Base-by-base conservation (phyloP, 2,888 invertebrate species). In the Tromatobia lineatoria region DNA sequence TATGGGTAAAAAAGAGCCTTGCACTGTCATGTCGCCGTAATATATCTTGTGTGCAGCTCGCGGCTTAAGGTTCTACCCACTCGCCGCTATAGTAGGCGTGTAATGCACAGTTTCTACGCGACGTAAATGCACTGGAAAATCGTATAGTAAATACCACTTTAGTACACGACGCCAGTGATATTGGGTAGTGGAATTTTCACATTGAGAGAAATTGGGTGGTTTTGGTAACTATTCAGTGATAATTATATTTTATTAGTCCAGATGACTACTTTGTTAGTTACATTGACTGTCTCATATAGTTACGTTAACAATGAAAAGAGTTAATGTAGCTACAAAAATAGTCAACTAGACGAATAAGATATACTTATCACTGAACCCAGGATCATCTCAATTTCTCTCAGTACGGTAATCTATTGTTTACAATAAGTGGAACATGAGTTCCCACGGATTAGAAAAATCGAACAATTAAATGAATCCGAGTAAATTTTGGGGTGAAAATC, bases 11-110 rank as follows among this genome's bases (percentile, higher is more conserved):
- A 74, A 23, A 18, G n/a, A n/a, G 29, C 42, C 25, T 57, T 23
- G 42, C 23, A 34, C 38, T 42, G 71, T 45, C 73, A 73, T 45
- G 73, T 23, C 73, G 57, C 25, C 73, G 73, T 59, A 59, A 59
- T 25, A 25, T 18, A 18, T 59, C 23, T 23, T 8, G 6, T 25
- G 8, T 10, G 50, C n/a, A 13, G 50, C 29, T 2, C 29, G 29
- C 45, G 50, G 15, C n/a, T 66, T 23, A 42, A 69, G 59, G 25
- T 11, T 45, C 73, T 57, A 25, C 73, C 73, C 73, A 73, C 73
- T 73, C 29, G 25, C 23, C 38, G 25, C n/a, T 25, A 25, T 42
- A 2, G 73, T 73, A 45, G 73, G 73, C 73, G 73, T 73, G 50
- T 45, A 73, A 73, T 59, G 20, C 64, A 64, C 59, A 45, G 59